Base-by-base conservation (phyloP, 1,140 invertebrate species). In the Dysdera silvatica region DNA sequence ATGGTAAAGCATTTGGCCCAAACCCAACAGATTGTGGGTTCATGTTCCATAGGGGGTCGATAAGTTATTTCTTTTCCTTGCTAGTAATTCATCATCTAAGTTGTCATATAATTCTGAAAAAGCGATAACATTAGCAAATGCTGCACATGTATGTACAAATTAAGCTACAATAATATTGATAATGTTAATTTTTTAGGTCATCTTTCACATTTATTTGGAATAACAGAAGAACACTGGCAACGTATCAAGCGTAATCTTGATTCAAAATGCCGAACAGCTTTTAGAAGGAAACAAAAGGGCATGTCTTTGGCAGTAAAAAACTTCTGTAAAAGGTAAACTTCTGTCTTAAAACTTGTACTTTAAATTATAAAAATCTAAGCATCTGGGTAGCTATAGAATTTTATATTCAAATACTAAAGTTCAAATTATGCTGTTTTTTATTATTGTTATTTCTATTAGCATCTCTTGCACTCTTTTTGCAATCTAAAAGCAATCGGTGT, bases 211-310 rank as follows among this genome's bases (percentile, higher is more conserved):
- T 71, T 70, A 61, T 79, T 78, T 73, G 68, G 66, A 8, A 73
- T 78, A n/a, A 71, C 69, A 37, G 75, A 77, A 61, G 67, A 68
- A 53, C 76, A 78, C 59, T 79, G 77, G 77, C 73, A 77, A 51
- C 63, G 76, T 51, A 79, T 79, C n/a, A 77, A 77, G 64, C 75
- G 73, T 56, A 78, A 78, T 61, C 74, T 79, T 29, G 77, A 79
- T 67, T 78, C 77, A 24, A 79, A 79, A 65, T 79, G 77, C 70
- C 69, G 77, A 31, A 78, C 76, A 57, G 77, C 77, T 41, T 78
- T 76, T 67, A 64, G 76, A 3, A 66, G 77, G 29, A 72, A 75
- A 51, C 69, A 71, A 52, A 69, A 74, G 57, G 77, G 77, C n/a
- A 72, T 77, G 52, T 75, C 77, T 24, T 59, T 78, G 23, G 73